Evolutionary conservation across 2,113 vertebrate species (phyloP).

Genomic region (Odontesthes bonariensis): DNA sequence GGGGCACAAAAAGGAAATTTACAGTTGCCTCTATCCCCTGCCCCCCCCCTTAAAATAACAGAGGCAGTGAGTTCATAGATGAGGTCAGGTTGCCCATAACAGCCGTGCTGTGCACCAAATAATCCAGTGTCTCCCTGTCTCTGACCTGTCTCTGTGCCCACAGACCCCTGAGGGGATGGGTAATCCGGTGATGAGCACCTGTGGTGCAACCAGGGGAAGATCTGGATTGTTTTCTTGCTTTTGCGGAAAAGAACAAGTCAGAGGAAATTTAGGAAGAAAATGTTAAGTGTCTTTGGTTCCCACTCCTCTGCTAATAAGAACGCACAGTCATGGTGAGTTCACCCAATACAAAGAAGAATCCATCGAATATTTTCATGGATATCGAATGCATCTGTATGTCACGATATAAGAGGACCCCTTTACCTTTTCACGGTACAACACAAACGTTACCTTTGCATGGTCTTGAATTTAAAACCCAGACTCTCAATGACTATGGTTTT

Average conservation of each 20-base stretch:
- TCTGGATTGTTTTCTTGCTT: constrained; percentile 54
- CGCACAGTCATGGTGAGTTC: too few species aligned
- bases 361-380: background rate
- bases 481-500: background rate
- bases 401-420: background rate
- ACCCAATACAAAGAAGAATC: too few species aligned
- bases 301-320: background rate
- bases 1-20: constrained; percentile 58
- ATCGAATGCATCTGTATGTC: background rate
- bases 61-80: constrained; percentile 77
- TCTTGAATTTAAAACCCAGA: background rate
- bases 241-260: constrained; percentile 23
- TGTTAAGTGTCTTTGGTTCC: too few species aligned
- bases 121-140: constrained; percentile 75
- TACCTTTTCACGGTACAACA: background rate
- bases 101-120: constrained; percentile 69
- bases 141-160: constrained; percentile 70
- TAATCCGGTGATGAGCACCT: constrained; percentile 72
- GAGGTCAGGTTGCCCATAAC: constrained; percentile 74
- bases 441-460: constrained; percentile 1
- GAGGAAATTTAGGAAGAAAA: background rate
- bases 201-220: constrained; percentile 57
- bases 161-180: constrained; percentile 57
- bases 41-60: constrained; percentile 72
- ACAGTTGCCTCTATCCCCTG: constrained; percentile 31